These are phyloP conservation scores for Agriopis aurantiaria DNA, from an alignment of 2,888 invertebrate species.

Conservation along the genomic window DNA sequence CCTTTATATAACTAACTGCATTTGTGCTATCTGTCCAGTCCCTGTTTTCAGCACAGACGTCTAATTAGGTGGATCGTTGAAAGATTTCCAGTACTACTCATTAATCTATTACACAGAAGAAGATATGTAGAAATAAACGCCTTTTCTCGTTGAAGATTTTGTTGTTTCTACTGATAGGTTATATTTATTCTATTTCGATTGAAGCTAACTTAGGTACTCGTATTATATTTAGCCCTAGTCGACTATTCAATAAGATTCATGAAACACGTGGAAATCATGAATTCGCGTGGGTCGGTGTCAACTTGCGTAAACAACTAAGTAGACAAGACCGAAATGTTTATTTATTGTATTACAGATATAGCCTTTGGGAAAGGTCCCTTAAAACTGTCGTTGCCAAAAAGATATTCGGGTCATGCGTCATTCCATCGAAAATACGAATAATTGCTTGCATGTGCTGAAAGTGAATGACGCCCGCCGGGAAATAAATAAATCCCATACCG, in stretches of 20 bases:
- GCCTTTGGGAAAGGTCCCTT: slow-evolving; percentile 46
- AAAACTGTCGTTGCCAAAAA: slow-evolving; percentile 61
- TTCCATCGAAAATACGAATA: slow-evolving; percentile 70
- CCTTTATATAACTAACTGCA: slow-evolving; percentile 14
- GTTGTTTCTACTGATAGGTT: neutral
- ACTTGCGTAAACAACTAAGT: slow-evolving; percentile 16
- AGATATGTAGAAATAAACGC: neutral
- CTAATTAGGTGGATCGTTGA: slow-evolving; percentile 31
- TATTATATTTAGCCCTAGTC: neutral
- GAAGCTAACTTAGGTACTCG: neutral
- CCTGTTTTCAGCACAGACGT: slow-evolving; percentile 26
- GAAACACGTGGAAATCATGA: neutral
- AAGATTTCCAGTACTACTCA: slow-evolving; percentile 10
- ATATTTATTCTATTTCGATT: neutral
- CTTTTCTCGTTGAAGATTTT: neutral
- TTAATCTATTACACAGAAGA: neutral
- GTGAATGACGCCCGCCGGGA: slow-evolving; percentile 71
- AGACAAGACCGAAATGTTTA: slow-evolving; percentile 17
- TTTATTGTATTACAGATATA: slow-evolving; percentile 39
- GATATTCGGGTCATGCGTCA: slow-evolving; percentile 79
- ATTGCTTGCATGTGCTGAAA: slow-evolving; percentile 79
- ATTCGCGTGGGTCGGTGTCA: slow-evolving; percentile 27
- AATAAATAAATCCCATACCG: slow-evolving; percentile 72
- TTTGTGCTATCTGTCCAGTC: neutral
- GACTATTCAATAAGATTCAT: slow-evolving; percentile 2